Percentiles rank a stretch among this genome's conserved stretches.
Conservation (phyloP, 2,888 invertebrate genomes). For the Catotricha subobsoleta region DNA sequence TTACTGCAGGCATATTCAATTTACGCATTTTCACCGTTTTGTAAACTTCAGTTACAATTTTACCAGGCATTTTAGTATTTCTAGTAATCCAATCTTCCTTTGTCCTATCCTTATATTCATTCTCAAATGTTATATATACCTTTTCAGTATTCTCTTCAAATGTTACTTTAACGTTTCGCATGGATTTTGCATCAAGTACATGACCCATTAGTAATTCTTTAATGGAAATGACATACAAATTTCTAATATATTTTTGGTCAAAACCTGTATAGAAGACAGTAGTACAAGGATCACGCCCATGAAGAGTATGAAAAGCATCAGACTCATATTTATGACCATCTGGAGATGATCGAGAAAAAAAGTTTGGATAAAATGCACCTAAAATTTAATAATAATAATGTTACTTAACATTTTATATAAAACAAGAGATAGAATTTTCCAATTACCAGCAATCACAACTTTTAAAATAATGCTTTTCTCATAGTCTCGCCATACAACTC, state of each 20-base stretch:
- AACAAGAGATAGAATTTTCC: not conserved
- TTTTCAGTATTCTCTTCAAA: conserved; percentile 36
- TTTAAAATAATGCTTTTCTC: conserved; percentile 47
- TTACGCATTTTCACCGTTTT: conserved; percentile 52
- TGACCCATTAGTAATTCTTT: conserved; percentile 32
- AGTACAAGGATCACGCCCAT: conserved; percentile 56
- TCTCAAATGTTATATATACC: conserved; percentile 47
- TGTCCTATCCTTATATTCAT: conserved; percentile 20
- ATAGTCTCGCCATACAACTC: conserved; percentile 28
- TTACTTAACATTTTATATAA: no score
- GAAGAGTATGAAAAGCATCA: conserved; percentile 43
- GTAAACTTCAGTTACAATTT: conserved; percentile 48
- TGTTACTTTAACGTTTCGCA: conserved; percentile 14
- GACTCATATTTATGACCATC: conserved; percentile 40
- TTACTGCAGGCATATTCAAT: conserved; percentile 17
- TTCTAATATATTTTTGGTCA: conserved; percentile 45
- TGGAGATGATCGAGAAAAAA: conserved; percentile 43
- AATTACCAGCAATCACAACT: conserved; percentile 29
- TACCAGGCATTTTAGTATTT: not conserved
- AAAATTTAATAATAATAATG: no score
- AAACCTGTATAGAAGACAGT: conserved; percentile 51
- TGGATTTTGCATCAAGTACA: not conserved
- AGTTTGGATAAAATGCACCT: conserved; percentile 81
- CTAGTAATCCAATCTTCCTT: conserved; percentile 5
- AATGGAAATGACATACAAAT: conserved; percentile 46